These are phyloP conservation scores for Pseudococcus jackbeardsleyi DNA, from an alignment of 2,888 invertebrate species.

Conservation along the genomic window DNA sequence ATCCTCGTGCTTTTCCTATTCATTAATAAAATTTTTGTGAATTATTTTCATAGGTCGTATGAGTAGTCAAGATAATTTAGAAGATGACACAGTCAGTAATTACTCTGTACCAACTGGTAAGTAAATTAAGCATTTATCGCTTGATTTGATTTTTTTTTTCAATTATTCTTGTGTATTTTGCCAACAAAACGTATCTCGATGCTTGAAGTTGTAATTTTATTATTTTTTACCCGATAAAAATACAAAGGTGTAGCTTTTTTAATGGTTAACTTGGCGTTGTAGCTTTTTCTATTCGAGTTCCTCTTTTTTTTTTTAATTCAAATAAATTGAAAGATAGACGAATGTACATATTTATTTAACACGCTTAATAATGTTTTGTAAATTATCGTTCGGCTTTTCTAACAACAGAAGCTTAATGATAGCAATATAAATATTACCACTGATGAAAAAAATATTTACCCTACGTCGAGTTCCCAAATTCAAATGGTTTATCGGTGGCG, in stretches of 20 bases:
- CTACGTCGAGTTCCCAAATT: not conserved
- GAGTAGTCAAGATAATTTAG: slow-evolving; percentile 90
- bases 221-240: not conserved
- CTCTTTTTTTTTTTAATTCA: not conserved
- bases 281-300: not conserved
- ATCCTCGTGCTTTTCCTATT: not conserved
- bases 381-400: slow-evolving; percentile 9
- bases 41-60: slow-evolving; percentile 77
- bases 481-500: not conserved
- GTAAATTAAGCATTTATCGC: slow-evolving; percentile 67
- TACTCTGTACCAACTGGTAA: slow-evolving; percentile 79
- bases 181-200: slow-evolving; percentile 63
- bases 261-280: not conserved
- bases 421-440: not conserved
- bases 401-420: slow-evolving; percentile 2
- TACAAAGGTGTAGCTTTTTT: not conserved
- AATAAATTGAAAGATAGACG: not conserved
- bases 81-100: slow-evolving; percentile 80
- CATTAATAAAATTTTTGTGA: slow-evolving; percentile 53
- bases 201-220: slow-evolving; percentile 62
- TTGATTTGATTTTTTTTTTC: slow-evolving; percentile 62
- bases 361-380: not conserved
- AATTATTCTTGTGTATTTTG: slow-evolving; percentile 59
- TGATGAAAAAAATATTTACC: not conserved
- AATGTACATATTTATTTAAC: not conserved